Conservation (phyloP, 2,113 vertebrate genomes). For the Xyrauchen texanus region DNA sequence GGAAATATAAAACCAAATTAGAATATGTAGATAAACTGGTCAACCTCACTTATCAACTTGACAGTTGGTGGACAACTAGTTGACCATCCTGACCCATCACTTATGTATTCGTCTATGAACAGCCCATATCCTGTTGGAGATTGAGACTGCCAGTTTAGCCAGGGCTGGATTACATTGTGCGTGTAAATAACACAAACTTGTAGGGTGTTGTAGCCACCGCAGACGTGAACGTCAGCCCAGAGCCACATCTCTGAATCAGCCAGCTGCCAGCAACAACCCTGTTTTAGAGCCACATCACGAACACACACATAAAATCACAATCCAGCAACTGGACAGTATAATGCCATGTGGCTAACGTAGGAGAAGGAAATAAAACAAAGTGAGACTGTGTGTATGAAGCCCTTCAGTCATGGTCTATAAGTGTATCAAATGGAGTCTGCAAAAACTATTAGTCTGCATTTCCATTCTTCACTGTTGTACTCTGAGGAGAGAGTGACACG, state of each 20-base stretch:
- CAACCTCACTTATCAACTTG: too few relatives aligned
- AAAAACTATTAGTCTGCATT: conserved; percentile 39
- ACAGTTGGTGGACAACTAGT: too few relatives aligned
- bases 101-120: too few relatives aligned
- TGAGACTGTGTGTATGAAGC: not conserved
- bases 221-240: conserved; percentile 11
- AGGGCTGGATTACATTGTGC: conserved; percentile 38
- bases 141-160: conserved; percentile 1
- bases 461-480: not conserved
- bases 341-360: not conserved
- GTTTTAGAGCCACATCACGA: conserved; percentile 14
- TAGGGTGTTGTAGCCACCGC: conserved; percentile 38
- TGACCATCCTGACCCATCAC: too few relatives aligned
- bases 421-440: conserved; percentile 17
- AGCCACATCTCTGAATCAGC: not conserved
- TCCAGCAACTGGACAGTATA: conserved; percentile 37
- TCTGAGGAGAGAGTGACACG: conserved; percentile 37
- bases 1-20: too few relatives aligned
- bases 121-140: not conserved
- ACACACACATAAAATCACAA: conserved; percentile 31
- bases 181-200: conserved; percentile 45
- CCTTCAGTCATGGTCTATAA: not conserved
- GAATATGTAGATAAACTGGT: too few relatives aligned
- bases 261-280: conserved; percentile 7
- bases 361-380: not conserved